Conservation (phyloP, 1,140 invertebrate species). For the Acromyrmex echinatior region DNA sequence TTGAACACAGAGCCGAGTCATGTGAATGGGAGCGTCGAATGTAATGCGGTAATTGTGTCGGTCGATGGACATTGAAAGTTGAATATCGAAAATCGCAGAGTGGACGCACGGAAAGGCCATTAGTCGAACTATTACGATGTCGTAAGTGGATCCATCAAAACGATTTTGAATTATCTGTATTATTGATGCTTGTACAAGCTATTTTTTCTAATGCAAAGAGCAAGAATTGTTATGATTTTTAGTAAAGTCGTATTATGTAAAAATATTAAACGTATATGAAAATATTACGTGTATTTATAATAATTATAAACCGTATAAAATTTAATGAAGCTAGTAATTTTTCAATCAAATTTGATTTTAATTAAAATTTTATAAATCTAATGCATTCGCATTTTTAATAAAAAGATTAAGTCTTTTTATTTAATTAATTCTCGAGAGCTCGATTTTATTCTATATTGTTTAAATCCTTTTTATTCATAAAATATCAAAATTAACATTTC, state of each 20-base stretch:
- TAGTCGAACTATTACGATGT: conserved; percentile 50
- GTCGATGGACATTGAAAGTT: conserved; percentile 47
- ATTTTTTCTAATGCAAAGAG: neutral
- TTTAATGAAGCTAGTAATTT: neutral
- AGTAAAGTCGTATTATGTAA: neutral
- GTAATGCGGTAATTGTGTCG: conserved; percentile 51
- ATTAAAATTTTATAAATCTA: conserved; percentile 10
- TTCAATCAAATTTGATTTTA: neutral
- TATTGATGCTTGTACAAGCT: conserved; percentile 29
- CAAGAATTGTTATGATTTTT: neutral
- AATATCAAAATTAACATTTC: neutral
- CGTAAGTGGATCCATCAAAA: conserved; percentile 43
- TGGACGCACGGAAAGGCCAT: conserved; percentile 44
- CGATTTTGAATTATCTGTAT: conserved; percentile 44
- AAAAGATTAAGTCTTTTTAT: neutral
- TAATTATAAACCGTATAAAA: neutral
- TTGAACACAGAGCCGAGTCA: conserved; percentile 34
- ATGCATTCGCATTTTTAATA: neutral
- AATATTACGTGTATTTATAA: neutral
- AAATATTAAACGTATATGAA: neutral
- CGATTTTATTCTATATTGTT: too few relatives aligned
- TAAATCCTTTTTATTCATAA: neutral
- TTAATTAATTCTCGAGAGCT: too few relatives aligned
- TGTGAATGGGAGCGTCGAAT: conserved; percentile 33
- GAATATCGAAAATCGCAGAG: conserved; percentile 55